phyloP scores from a whole-genome alignment of 2,888 invertebrate species.

The Drosophila subquinaria region DNA sequence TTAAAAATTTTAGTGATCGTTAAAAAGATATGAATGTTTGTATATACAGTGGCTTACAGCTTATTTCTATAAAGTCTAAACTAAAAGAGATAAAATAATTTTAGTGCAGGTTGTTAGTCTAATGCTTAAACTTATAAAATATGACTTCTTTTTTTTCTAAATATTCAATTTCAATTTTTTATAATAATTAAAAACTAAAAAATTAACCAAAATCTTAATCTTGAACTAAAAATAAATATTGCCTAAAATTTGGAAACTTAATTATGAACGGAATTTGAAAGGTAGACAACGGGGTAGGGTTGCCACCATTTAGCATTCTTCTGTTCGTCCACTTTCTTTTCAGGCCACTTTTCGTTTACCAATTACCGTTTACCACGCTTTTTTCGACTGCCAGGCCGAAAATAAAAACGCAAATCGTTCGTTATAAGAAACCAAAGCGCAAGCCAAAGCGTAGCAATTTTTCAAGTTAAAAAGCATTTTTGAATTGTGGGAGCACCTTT shows the following conservation, averaged over 20 bases:
- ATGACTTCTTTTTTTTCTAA: too few relatives aligned
- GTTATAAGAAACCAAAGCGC: slow-evolving; percentile 54
- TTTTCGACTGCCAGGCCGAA: slow-evolving; percentile 52
- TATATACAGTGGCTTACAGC: too few relatives aligned
- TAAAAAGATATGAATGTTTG: too few relatives aligned
- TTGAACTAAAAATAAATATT: not conserved
- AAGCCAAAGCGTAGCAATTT: slow-evolving; percentile 77
- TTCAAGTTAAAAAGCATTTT: slow-evolving; percentile 78
- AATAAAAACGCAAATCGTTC: slow-evolving; percentile 43
- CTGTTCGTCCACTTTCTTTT: slow-evolving; percentile 65
- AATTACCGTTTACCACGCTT: slow-evolving; percentile 74
- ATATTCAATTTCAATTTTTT: too few relatives aligned
- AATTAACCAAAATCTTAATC: too few relatives aligned
- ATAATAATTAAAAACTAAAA: too few relatives aligned
- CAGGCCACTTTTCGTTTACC: slow-evolving; percentile 60
- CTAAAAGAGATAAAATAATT: too few relatives aligned
- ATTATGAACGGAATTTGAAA: slow-evolving; percentile 40
- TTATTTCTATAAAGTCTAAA: too few relatives aligned
- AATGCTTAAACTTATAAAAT: too few relatives aligned
- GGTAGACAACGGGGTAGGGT: slow-evolving; percentile 27
- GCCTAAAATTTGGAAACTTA: not conserved
- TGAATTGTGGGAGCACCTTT: slow-evolving; percentile 83
- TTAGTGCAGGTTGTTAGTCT: too few relatives aligned
- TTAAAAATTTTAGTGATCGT: too few relatives aligned
- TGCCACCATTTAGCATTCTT: slow-evolving; percentile 53